Base-by-base conservation (phyloP, 2,888 invertebrate species). In the Toxonevra muliebris region DNA sequence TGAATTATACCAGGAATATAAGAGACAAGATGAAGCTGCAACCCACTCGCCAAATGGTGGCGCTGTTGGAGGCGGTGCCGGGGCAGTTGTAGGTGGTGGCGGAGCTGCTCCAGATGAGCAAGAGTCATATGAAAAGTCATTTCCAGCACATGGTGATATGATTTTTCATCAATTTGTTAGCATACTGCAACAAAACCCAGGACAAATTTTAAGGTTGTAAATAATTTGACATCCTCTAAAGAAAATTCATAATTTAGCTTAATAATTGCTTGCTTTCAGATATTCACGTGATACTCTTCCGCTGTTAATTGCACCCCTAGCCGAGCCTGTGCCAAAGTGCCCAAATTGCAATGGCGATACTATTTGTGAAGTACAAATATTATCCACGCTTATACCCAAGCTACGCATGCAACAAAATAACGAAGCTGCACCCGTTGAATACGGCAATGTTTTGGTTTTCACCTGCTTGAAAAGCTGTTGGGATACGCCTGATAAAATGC, bases 381-480 rank as follows among this genome's bases (percentile, higher is more conserved):
- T 96, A 60, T 93, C 96, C 0, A 92, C 92, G 2, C 87, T 95
- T 48, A 91, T 95, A 65, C 89, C 91, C 19, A 89, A 91, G 66
- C 85, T 95, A 45, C 87, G 87, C 62, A 83, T 94, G 59, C 83
- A 86, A 17, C 87, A 87, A 12, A 87, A 85, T 43, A 88, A 88
- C 69, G 88, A 89, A 69, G 78, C 84, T 2, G 84, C 87, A 19
- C 87, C 87, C 13, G 84, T 94, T 52, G 96, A 96, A 84, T 96
- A 93, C 82, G 93, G 96, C 10, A 95, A 94, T n/a, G 91, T 95
- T 2, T 86, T 95, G 13, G 86, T 96, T 15, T 96, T 91, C 81
- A 93, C 95, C 1, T 97, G 96, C 82, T 86, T 89, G 50, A 89
- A 89, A 77, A 95, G 94, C 80, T 96, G 96, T 84, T 96, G 96